Base-by-base conservation (phyloP, 1,140 invertebrate species). In the Penaeus japonicus region DNA sequence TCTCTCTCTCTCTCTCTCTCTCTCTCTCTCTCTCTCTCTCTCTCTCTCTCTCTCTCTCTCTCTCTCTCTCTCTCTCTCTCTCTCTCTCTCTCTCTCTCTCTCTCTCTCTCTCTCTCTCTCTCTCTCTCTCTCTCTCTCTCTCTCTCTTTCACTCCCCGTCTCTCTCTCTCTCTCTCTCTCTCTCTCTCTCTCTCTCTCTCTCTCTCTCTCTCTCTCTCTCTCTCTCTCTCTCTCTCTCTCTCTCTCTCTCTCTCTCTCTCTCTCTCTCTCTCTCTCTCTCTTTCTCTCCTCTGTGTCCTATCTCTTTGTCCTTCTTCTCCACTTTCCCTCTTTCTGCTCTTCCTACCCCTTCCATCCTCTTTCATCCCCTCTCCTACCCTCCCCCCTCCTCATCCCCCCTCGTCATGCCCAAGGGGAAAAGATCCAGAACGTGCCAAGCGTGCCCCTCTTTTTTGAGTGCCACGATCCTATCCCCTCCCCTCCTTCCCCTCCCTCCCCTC, bases 11-110 rank as follows among this genome's bases (percentile, higher is more conserved):
- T 65, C 77, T 80, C 78, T 62, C 81, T 88, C 47, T 87, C 84
- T 90, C 59, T 90, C 70, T 84, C 59, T 82, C 73, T 90, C n/a
- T 80, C 70, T 65, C 54, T 90, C 54, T 82, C 62, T 80, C 54
- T 90, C 2, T 77, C 62, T 47, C 22, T 89, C 70, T 85, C 20
- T 73, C 59, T 81, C 30, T 80, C 79, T 82, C 30, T 70, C 83
- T 70, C 20, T 89, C 89, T 80, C 24, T 88, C 82, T 89, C 18
- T 65, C 30, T 89, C 20, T 90, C 84, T 88, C 54, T 80, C 80
- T 91, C 75, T 85, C 55, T 80, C 57, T 89, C 79, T 78, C 55
- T 78, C 70, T 89, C 73, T 89, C 39, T 78, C 54, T 70, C 62
- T 17, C 10, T 30, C 2, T 17, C 62, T 70, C 10, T 18, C 10